Evolutionary conservation across 2,888 invertebrate genomes (phyloP), one percentile per base, ranked within the genome.

Genomic region (Acleris cristana): DNA sequence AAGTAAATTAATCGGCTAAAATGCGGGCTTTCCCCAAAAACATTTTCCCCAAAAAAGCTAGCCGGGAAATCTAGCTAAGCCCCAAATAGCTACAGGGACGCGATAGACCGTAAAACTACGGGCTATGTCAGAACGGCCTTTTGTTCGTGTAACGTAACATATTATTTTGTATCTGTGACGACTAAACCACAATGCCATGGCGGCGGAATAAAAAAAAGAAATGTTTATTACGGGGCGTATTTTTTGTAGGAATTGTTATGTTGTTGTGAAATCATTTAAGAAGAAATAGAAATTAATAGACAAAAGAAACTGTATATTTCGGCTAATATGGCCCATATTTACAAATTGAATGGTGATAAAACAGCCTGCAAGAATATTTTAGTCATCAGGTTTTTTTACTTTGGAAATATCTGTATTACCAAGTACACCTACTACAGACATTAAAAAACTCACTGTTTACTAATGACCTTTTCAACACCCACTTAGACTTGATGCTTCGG

Each of bases 71-170:
- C 57, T 30, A 40, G 57, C 44, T 40, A 57, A 64, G 44, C 18
- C 18, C 18, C 23, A 21, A 56, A 66, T 45, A 21, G 44, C 10
- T n/a, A 40, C 14, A 54, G 44, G 16, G 19, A 6, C 21, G n/a
- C 51, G 51, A 61, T 45, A 61, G 55, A 40, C 16, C 14, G 55
- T 45, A 58, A 49, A 51, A 30, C 30, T 56, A n/a, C 34, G 54
- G 16, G 23, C 45, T 8, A 19, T 19, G 23, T 26, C 51, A 4
- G 49, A 21, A 19, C 26, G 21, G 51, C 26, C 40, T 60, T 61
- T 61, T 59, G 64, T 64, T 23, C 52, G 34, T 60, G 54, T 51
- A 65, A 45, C 51, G 56, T 48, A 54, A 65, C 59, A 55, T 44
- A 56, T 6, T 40, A 18, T 55, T 19, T 40, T 55, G 19, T 53